Base-by-base conservation (phyloP, 2,113 vertebrate species). In the Vanacampus margaritifer region DNA sequence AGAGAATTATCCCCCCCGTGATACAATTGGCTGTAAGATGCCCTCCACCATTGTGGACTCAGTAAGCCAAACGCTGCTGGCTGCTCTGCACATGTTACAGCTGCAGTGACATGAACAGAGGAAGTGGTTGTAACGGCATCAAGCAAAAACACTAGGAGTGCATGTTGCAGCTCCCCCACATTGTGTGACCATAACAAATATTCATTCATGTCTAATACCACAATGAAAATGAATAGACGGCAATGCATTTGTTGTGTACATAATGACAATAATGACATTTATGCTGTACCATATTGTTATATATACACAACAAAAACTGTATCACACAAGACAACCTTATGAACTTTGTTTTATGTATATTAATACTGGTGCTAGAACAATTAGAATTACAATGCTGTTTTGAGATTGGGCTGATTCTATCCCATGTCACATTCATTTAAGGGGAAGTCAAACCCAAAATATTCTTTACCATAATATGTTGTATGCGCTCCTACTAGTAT, bases 31-130 rank as follows among this genome's bases (percentile, higher is more conserved):
- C n/a, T 51, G 21, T 85, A 68, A 76, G 63, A 78, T 84, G 72
- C 57, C 58, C 78, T 62, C 67, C 72, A 68, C 75, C 80, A 87
- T 71, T 84, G 69, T 78, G 84, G 79, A 86, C 78, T 77, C 78
- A 84, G 85, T 87, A 85, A 35, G 77, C 76, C 84, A 80, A 69
- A 35, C 37, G 65, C 69, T 39, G 56, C 59, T 72, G 67, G 74
- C 78, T 84, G 81, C 64, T 64, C 48, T 9, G 64, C 84, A 88
- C 78, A 32, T 6, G 46, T 48, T 48, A 48, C 76, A 64, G 64
- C 68, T 70, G 66, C 46, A 43, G 50, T 32, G 11, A 32, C 75
- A 61, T 19, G 50, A 39, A 41, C 78, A 45, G 37, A 35, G 58
- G 5, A 36, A 67, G 51, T n/a, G 11, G 70, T 46, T 65, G 57